Base-by-base conservation (phyloP, 1,140 invertebrate genomes). In the Neomicropteryx cornuta region DNA sequence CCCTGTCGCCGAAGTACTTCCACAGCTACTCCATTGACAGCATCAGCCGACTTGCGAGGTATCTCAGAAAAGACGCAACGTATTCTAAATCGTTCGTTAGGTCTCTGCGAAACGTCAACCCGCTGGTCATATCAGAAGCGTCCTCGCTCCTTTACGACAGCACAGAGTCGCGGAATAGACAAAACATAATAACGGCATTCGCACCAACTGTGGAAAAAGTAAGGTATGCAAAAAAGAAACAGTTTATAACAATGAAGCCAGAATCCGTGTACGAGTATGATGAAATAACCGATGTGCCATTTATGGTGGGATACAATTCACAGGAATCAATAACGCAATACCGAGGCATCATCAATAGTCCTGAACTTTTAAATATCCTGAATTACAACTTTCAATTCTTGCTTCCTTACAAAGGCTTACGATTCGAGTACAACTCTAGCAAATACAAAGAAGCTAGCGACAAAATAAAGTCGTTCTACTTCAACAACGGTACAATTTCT, bases 361-460 rank as follows among this genome's bases (percentile, higher is more conserved):
- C 43, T 4, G 46, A 47, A 16, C 40, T 47, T 20, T 33, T 47
- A 11, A 43, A 47, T 8, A 47, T 44, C 29, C 14, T 45, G 6
- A 43, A 47, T 35, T 47, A 47, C 27, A 47, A 47, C 24, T 47
- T 47, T 31, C 46, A 47, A 21, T 47, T 47, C 33, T 44, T 41
- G 11, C 37, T 47, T 5, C 46, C 46, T 5, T 18, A 42, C 5
- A 33, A 41, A 24, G 43, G 38, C 5, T 31, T 47, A 14, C n/a
- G 39, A n/a, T 47, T 47, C 18, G 18, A 21, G 10, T 47, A 45
- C 35, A 47, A 47, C 18, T 45, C 46, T 2, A 17, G 38, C 4
- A 32, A 33, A 16, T 47, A 47, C 32, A 47, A 42, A 17, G 18
- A 37, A n/a, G 43, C 45, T 2, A 34, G 39, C 10, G 13, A 16